A percentile compares a stretch with the other conserved stretches of the same genome.
Evolutionary conservation across 53 echinoderm and acorn worm genomes (phyloP).

Genomic region (Hippasteria phrygiana): DNA sequence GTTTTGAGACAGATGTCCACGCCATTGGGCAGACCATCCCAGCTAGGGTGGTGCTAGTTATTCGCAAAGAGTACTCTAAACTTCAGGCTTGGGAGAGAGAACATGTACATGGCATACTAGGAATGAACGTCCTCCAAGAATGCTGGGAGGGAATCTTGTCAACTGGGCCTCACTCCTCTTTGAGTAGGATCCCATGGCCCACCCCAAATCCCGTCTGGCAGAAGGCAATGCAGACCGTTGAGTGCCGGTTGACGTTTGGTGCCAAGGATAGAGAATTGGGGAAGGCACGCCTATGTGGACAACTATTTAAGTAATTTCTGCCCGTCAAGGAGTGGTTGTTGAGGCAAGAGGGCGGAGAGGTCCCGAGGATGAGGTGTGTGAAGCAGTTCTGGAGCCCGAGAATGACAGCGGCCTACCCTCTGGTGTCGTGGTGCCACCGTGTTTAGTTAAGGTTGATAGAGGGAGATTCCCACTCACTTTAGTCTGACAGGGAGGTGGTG

Average conservation of each 20-base stretch:
- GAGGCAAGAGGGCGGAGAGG: not conserved
- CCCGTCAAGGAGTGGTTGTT: slow-evolving; percentile 39
- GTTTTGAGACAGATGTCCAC: slow-evolving; percentile 38
- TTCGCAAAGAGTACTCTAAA: not conserved
- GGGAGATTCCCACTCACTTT: too few species aligned
- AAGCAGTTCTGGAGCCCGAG: slow-evolving; percentile 34
- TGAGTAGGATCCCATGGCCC: slow-evolving; percentile 30
- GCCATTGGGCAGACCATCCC: not conserved
- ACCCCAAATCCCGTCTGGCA: slow-evolving; percentile 32
- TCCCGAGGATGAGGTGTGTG: not conserved
- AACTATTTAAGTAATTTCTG: slow-evolving; percentile 18
- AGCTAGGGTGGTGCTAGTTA: slow-evolving; percentile 31
- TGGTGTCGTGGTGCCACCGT: too few species aligned
- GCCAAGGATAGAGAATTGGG: not conserved
- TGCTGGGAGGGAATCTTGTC: slow-evolving; percentile 50
- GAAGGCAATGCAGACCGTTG: slow-evolving; percentile 24
- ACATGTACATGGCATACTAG: slow-evolving; percentile 14
- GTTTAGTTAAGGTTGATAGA: too few species aligned
- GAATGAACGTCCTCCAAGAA: slow-evolving; percentile 54
- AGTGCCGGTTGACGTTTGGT: not conserved
- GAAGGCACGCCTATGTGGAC: not conserved
- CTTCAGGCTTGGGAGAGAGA: slow-evolving; percentile 8
- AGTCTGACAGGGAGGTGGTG: slow-evolving; percentile 15
- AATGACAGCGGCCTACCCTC: not conserved
- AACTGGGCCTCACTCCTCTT: not conserved